phyloP scores from a whole-genome alignment of 2,797 vertebrate genomes.

The Squalus acanthias region DNA sequence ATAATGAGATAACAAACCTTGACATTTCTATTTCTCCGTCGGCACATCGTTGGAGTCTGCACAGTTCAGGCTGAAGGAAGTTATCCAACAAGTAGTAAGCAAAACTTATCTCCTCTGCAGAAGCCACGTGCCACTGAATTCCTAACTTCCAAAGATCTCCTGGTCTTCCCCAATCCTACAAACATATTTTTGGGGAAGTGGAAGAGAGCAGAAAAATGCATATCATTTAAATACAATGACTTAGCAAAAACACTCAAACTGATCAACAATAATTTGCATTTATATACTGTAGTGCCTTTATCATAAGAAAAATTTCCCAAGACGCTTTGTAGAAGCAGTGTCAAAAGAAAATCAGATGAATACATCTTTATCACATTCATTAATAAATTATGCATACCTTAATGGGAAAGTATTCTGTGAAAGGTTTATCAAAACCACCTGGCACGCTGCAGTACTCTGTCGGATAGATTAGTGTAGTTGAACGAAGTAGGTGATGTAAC shows the following conservation, averaged over 20 bases:
- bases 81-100: slow-evolving; percentile 81
- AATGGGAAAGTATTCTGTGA: slow-evolving; percentile 84
- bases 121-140: slow-evolving; percentile 91
- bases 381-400: slow-evolving; percentile 72
- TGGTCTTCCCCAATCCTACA: slow-evolving; percentile 91
- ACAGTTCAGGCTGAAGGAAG: slow-evolving; percentile 87
- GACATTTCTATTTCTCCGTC: slow-evolving; percentile 80
- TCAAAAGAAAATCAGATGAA: slow-evolving; percentile 41
- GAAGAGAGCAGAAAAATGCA: slow-evolving; percentile 39
- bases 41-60: slow-evolving; percentile 71
- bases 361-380: slow-evolving; percentile 45
- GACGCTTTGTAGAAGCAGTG: slow-evolving; percentile 37
- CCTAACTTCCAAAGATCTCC: slow-evolving; percentile 85
- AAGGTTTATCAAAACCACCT: slow-evolving; percentile 80
- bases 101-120: slow-evolving; percentile 73
- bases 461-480: slow-evolving; percentile 85
- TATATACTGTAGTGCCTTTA: slow-evolving; percentile 43
- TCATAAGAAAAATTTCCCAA: neutral
- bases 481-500: slow-evolving; percentile 88
- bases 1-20: slow-evolving; percentile 59
- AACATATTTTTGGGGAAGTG: neutral
- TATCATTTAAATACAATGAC: slow-evolving; percentile 8
- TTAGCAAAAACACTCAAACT: neutral
- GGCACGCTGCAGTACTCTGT: slow-evolving; percentile 95
- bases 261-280: slow-evolving; percentile 43